phyloP scores from a whole-genome alignment of 2,888 invertebrate genomes.

The Glyphotaelius pellucidus region DNA sequence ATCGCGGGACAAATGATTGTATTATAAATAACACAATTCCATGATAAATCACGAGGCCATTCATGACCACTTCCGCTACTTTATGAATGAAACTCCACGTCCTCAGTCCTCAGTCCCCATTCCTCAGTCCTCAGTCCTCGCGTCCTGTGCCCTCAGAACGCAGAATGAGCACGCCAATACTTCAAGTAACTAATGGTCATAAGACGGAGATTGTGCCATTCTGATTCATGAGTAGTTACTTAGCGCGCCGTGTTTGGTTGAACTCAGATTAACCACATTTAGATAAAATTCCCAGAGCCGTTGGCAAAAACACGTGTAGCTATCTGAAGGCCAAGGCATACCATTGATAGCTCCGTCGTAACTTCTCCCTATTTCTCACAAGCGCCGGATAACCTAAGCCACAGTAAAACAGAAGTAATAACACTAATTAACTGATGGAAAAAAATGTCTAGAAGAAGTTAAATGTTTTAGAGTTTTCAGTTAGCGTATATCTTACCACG shows the following conservation, averaged over 20 bases:
- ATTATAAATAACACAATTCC: conserved; percentile 46
- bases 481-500: no score
- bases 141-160: conserved; percentile 24
- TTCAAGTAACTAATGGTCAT: background rate
- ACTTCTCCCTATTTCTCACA: background rate
- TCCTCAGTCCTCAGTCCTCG: background rate
- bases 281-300: background rate
- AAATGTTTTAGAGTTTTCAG: no score
- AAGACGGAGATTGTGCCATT: background rate
- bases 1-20: conserved; percentile 22
- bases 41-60: conserved; percentile 60
- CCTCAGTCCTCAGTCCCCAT: background rate
- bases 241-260: background rate
- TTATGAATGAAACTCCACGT: conserved; percentile 59
- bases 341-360: background rate
- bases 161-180: background rate
- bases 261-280: background rate
- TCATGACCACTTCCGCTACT: conserved; percentile 58
- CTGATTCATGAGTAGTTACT: background rate
- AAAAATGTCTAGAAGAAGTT: no score
- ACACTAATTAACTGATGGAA: no score
- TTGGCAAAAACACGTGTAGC: background rate
- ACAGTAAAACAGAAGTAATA: background rate
- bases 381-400: background rate
- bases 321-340: background rate